Evolutionary conservation across 1,140 invertebrate genomes (phyloP).

Genomic region (Musca domestica): DNA sequence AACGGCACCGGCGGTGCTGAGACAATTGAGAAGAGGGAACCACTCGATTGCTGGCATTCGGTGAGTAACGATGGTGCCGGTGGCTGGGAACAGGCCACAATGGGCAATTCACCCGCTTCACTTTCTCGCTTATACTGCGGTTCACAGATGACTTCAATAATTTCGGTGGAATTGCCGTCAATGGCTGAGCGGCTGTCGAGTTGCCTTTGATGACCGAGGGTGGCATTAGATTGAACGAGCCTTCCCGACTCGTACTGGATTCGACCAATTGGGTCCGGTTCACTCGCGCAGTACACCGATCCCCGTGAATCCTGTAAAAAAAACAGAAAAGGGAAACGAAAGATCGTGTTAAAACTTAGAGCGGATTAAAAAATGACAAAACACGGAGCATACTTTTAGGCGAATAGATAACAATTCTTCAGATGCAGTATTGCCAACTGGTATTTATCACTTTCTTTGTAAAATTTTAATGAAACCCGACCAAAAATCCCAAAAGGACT

Average conservation of each 20-base stretch:
- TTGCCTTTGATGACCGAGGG: constrained; percentile 9
- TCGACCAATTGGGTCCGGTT: constrained; percentile 54
- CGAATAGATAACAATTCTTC: background rate
- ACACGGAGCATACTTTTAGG: background rate
- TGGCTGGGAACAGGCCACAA: constrained; percentile 30
- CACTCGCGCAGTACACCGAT: constrained; percentile 54
- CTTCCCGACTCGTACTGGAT: constrained; percentile 53
- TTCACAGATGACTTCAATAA: constrained; percentile 16
- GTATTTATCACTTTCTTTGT: too few species aligned
- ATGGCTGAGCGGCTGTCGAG: constrained; percentile 3
- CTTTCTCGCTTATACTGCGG: constrained; percentile 33
- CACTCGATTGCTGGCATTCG: constrained; percentile 43
- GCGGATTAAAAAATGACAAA: background rate
- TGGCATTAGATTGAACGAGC: constrained; percentile 40
- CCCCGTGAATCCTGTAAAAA: constrained; percentile 55
- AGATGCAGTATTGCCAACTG: background rate
- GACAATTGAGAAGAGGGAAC: constrained; percentile 60
- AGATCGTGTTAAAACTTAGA: background rate
- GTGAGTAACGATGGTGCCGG: constrained; percentile 28
- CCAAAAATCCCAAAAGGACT: too few species aligned
- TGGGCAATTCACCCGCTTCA: constrained; percentile 54
- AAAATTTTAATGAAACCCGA: too few species aligned
- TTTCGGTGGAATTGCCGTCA: constrained; percentile 16
- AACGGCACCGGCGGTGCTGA: constrained; percentile 57
- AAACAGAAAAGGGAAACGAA: background rate